These are phyloP conservation scores for Sylvia atricapilla DNA, from an alignment of 2,113 vertebrate species.

Conservation along the genomic window DNA sequence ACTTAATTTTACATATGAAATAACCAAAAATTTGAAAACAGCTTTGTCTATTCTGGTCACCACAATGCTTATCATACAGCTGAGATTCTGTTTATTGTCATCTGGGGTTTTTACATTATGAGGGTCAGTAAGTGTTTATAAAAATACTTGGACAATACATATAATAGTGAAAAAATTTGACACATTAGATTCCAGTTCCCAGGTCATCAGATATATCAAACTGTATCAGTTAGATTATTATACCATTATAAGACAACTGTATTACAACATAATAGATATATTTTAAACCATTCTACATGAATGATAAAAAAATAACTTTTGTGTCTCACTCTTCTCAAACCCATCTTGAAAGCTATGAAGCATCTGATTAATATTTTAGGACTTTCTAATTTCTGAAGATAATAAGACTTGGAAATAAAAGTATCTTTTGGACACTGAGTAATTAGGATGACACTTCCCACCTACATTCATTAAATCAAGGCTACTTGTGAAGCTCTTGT, in stretches of 20 bases:
- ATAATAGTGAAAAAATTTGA: neutral
- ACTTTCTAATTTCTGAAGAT: conserved; percentile 14
- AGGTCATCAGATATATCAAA: neutral
- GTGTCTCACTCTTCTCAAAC: neutral
- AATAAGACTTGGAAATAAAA: neutral
- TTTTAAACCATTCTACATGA: neutral
- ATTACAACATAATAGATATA: neutral
- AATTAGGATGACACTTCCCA: conserved; percentile 18
- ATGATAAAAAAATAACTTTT: neutral
- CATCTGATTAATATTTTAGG: neutral
- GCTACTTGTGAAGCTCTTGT: neutral
- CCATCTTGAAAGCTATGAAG: neutral
- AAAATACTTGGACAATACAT: neutral
- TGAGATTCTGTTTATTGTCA: neutral
- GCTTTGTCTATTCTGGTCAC: neutral
- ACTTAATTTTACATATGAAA: neutral
- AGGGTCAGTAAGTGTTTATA: neutral
- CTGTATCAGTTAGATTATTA: neutral
- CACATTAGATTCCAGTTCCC: neutral
- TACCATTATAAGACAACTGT: neutral
- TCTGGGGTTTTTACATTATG: neutral
- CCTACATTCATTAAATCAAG: neutral
- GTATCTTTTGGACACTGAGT: conserved; percentile 9
- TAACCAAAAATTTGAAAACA: neutral
- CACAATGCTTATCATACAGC: neutral